A percentile compares a stretch with the other conserved stretches of the same genome.
phyloP scores from a whole-genome alignment of 2,797 vertebrate genomes.

The Cyclopterus lumpus region DNA sequence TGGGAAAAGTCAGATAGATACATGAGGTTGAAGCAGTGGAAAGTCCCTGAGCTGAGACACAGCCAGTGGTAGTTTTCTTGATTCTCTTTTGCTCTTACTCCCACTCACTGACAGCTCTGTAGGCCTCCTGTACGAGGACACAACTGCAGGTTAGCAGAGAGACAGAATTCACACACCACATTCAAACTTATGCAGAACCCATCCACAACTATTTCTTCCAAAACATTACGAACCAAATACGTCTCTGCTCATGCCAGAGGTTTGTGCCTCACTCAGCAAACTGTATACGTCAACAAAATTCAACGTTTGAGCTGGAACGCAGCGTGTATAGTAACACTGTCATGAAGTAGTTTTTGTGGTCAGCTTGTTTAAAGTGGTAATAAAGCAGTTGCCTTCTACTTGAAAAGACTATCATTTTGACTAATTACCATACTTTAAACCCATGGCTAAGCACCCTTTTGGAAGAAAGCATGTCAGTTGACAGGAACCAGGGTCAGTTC shows the following conservation, averaged over 20 bases:
- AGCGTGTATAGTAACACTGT: constrained; percentile 44
- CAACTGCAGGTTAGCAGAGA: constrained; percentile 42
- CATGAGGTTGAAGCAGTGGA: constrained; percentile 85
- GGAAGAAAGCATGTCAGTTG: constrained; percentile 10
- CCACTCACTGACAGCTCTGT: constrained; percentile 72
- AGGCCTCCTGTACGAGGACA: constrained; percentile 65
- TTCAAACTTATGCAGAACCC: constrained; percentile 46
- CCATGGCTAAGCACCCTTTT: constrained; percentile 10
- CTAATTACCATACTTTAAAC: constrained; percentile 51
- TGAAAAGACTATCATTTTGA: constrained; percentile 44
- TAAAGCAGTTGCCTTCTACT: constrained; percentile 46
- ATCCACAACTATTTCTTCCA: constrained; percentile 74
- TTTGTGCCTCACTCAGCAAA: constrained; percentile 71
- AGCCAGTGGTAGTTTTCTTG: constrained; percentile 92
- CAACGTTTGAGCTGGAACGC: constrained; percentile 51
- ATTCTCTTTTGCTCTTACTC: constrained; percentile 68
- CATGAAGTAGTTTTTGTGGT: constrained; percentile 49
- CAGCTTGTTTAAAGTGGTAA: constrained; percentile 60
- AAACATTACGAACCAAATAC: constrained; percentile 73
- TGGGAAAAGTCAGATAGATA: constrained; percentile 65
- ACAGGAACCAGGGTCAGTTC: constrained; percentile 3
- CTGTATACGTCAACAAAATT: constrained; percentile 66
- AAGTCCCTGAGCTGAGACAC: constrained; percentile 89
- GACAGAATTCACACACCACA: constrained; percentile 49
- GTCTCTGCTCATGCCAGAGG: constrained; percentile 60